Evolutionary conservation across 2,113 vertebrate species (phyloP), one percentile per base, ranked within the genome.

Genomic region (Nycticryphes semicollaris): DNA sequence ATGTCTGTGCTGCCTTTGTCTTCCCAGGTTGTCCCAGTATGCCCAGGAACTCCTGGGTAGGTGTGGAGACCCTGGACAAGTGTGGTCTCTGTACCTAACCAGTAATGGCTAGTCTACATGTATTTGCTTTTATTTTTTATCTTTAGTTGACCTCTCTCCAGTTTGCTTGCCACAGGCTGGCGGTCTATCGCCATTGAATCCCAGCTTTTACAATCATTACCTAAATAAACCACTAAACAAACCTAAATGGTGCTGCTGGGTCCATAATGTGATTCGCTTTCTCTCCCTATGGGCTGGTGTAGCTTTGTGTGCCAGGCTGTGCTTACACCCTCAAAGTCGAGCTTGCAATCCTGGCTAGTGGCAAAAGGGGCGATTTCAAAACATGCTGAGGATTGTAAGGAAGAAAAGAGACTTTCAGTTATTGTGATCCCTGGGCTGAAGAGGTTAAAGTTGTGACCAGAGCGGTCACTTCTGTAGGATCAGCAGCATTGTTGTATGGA

Each of bases 401-500:
- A 86, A 90, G 90, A 96, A 94, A 95, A 90, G 76, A 87, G 89
- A 94, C 93, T 96, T 91, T 81, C 76, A 67, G 94, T 92, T 88
- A 67, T 81, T 84, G 91, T 96, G 95, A 92, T 89, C 91, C 75
- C 89, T 82, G 86, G 60, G 86, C 95, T 92, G 95, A 89, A 96
- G 93, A 94, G 96, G 94, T 96, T 96, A 95, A 97, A 96, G 89
- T 89, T 92, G 94, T 93, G 93, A 86, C 80, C 94, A 93, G 10
- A 28, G 86, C 73, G 39, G 95, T 92, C 93, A 67, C 96, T 95
- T 93, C 80, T 94, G 86, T 78, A 23, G 96, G 93, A 84, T 93
- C 91, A 91, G 95, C 89, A 94, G 93, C 91, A 91, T 94, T 96
- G 96, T 91, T 87, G 87, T 41, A 25, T 91, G 79, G 95, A 95